Evolutionary conservation across 1,140 invertebrate genomes (phyloP).

Genomic region (Mactra quadrangularis): DNA sequence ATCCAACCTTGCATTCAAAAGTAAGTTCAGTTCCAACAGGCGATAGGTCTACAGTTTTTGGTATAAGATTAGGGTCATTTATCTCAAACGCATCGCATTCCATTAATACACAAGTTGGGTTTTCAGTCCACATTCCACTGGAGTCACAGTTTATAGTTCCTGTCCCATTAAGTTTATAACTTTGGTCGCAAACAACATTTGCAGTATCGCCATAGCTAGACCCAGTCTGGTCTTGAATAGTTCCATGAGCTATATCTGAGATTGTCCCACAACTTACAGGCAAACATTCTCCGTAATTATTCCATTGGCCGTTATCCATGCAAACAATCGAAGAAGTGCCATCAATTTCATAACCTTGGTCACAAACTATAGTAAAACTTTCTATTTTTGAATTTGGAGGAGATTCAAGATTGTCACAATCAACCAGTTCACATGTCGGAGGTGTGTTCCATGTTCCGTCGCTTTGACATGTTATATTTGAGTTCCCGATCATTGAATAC

Average conservation of each 20-base stretch:
- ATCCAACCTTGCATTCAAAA: background rate
- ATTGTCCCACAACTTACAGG: background rate
- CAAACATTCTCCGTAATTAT: background rate
- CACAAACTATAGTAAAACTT: background rate
- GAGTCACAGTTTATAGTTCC: background rate
- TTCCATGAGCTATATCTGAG: background rate
- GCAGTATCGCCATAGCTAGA: background rate
- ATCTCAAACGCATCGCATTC: background rate
- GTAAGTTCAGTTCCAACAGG: background rate
- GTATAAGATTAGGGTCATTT: too few species aligned
- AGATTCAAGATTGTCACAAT: background rate
- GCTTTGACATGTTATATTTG: background rate
- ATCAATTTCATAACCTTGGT: background rate
- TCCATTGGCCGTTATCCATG: background rate
- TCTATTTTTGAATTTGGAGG: background rate
- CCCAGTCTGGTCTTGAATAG: background rate
- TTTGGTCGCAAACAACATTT: background rate
- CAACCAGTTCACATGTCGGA: background rate
- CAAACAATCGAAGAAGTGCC: background rate
- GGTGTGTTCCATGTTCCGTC: background rate
- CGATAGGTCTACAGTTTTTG: background rate
- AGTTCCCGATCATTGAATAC: background rate
- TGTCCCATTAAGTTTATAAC: background rate
- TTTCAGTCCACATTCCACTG: background rate
- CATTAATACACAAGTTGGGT: background rate